Evolutionary conservation across 2,113 vertebrate species (phyloP).

Genomic region (Sinocyclocheilus anophthalmus): DNA sequence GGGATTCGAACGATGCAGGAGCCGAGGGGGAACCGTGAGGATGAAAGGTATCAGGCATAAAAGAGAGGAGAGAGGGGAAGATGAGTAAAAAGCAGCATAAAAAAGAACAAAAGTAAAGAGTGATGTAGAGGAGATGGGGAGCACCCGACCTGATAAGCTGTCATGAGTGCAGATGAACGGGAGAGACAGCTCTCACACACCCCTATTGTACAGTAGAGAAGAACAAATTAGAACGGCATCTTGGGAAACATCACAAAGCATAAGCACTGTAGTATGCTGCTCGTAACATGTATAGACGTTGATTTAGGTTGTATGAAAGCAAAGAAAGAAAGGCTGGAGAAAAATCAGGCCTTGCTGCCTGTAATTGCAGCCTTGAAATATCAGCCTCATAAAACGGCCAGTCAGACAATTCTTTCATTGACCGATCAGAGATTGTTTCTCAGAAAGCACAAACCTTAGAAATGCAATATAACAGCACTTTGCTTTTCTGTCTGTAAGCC

Average conservation of each 20-base stretch:
- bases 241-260: slow-evolving; percentile 44
- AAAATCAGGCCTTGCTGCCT: slow-evolving; percentile 39
- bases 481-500: slow-evolving; percentile 36
- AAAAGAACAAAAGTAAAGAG: slow-evolving; percentile 48
- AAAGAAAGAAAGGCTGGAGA: background rate
- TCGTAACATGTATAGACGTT: slow-evolving; percentile 30
- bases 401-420: slow-evolving; percentile 54
- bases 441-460: slow-evolving; percentile 43
- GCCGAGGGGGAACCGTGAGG: slow-evolving; percentile 37
- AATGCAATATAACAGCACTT: slow-evolving; percentile 39
- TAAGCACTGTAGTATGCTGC: slow-evolving; percentile 25
- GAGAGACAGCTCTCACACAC: slow-evolving; percentile 25
- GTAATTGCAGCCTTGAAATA: slow-evolving; percentile 54
- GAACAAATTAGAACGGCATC: slow-evolving; percentile 17
- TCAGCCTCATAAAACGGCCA: slow-evolving; percentile 52
- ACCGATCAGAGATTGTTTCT: slow-evolving; percentile 41
- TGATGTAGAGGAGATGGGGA: slow-evolving; percentile 29
- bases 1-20: background rate
- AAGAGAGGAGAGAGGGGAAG: slow-evolving; percentile 37
- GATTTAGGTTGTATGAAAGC: slow-evolving; percentile 34
- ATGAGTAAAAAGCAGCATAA: slow-evolving; percentile 47
- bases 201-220: slow-evolving; percentile 19
- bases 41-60: slow-evolving; percentile 51
- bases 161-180: slow-evolving; percentile 29
- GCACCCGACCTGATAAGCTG: slow-evolving; percentile 42